A percentile compares a stretch with the other conserved stretches of the same genome.
Evolutionary conservation across 2,113 vertebrate genomes (phyloP).

Genomic region (Sinocyclocheilus maitianheensis): DNA sequence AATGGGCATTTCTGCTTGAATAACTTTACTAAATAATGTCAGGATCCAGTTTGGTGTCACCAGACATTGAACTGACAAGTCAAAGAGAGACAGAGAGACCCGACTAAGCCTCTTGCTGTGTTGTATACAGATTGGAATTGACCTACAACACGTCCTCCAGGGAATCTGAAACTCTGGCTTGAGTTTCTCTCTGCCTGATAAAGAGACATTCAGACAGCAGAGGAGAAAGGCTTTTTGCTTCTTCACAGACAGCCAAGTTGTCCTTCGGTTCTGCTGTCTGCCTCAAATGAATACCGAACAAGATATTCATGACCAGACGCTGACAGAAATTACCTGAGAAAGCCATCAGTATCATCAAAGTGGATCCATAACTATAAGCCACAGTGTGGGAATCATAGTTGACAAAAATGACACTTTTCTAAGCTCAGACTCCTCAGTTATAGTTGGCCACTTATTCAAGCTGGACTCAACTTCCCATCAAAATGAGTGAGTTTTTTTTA

Average conservation of each 20-base stretch:
- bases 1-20: conserved; percentile 11
- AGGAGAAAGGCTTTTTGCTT: neutral
- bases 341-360: neutral
- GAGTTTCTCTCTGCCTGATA: conserved; percentile 43
- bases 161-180: conserved; percentile 48
- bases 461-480: neutral
- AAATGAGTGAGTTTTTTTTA: neutral
- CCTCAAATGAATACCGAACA: neutral
- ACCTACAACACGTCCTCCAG: conserved; percentile 39
- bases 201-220: conserved; percentile 10
- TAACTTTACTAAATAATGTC: conserved; percentile 18
- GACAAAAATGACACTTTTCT: neutral
- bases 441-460: neutral
- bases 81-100: conserved; percentile 25
- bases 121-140: conserved; percentile 37
- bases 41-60: neutral
- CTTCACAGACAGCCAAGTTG: neutral
- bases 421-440: neutral
- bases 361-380: neutral
- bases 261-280: neutral
- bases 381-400: neutral
- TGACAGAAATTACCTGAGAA: neutral
- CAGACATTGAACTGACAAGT: neutral
- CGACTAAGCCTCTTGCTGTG: neutral
- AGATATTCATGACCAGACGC: neutral